Conservation (phyloP, 2,113 vertebrate genomes). For the Fulmarus glacialis region DNA sequence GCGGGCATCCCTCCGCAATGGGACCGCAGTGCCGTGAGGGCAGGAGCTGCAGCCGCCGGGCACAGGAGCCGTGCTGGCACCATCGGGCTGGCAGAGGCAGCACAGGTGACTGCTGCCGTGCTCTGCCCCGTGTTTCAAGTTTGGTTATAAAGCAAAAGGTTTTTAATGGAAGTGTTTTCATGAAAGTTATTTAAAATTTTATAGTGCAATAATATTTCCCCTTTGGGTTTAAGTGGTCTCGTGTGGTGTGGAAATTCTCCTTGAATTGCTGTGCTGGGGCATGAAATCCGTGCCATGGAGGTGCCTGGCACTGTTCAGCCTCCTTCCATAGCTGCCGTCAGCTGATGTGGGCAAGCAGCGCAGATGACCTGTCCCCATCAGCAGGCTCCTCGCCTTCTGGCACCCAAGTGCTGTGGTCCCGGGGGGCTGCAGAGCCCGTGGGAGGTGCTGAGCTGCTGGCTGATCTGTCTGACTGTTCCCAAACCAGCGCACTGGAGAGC, state of each 20-base stretch:
- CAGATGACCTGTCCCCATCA: rapidly evolving
- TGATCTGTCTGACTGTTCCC: neutral
- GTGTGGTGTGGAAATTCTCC: neutral
- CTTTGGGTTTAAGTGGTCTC: neutral
- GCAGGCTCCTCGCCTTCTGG: neutral
- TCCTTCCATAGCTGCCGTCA: neutral
- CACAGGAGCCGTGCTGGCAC: rapidly evolving
- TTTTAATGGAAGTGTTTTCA: neutral
- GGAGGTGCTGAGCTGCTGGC: neutral
- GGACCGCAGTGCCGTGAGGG: rapidly evolving
- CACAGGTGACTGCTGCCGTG: rapidly evolving
- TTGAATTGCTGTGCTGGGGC: neutral
- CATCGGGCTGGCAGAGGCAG: rapidly evolving
- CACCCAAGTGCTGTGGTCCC: rapidly evolving
- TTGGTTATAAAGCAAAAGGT: neutral
- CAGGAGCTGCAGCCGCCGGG: rapidly evolving
- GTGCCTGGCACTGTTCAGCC: neutral
- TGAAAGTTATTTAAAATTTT: neutral
- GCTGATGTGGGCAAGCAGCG: rapidly evolving
- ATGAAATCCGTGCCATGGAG: neutral
- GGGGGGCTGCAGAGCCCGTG: neutral
- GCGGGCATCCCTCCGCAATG: neutral
- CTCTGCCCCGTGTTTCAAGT: rapidly evolving
- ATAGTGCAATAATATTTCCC: neutral
- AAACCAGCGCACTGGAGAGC: neutral